Conservation (phyloP, 1,140 invertebrate species). For the Sogatella furcifera region DNA sequence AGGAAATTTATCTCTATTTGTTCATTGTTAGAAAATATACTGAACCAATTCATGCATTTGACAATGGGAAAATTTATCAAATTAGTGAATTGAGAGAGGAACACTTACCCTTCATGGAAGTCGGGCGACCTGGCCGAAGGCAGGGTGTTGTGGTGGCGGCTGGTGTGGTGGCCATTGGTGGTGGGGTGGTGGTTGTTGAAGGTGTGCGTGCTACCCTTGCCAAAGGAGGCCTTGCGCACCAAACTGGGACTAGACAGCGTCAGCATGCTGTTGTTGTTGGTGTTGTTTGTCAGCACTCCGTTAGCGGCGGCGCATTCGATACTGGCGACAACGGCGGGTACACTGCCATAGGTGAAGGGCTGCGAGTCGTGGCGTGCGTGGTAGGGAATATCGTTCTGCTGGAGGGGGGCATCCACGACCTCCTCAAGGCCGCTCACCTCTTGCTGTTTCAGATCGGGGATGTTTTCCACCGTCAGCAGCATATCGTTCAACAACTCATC, state of each 20-base stretch:
- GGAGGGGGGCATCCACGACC: slow-evolving; percentile 29
- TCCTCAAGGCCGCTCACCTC: background rate
- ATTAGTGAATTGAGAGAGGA: background rate
- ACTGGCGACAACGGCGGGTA: slow-evolving; percentile 40
- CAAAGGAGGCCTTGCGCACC: slow-evolving; percentile 50
- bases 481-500: slow-evolving; percentile 68
- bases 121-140: slow-evolving; percentile 28
- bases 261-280: slow-evolving; percentile 26
- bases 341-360: slow-evolving; percentile 67
- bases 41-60: too few species aligned
- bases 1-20: too few species aligned
- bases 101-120: slow-evolving; percentile 36
- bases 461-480: slow-evolving; percentile 68
- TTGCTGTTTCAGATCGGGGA: slow-evolving; percentile 43
- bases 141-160: slow-evolving; percentile 26
- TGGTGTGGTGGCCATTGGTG: background rate
- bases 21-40: too few species aligned
- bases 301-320: too few species aligned
- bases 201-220: slow-evolving; percentile 10
- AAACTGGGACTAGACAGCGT: slow-evolving; percentile 62
- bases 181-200: background rate
- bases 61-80: too few species aligned
- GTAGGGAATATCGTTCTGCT: slow-evolving; percentile 59
- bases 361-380: slow-evolving; percentile 68
- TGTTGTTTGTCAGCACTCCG: too few species aligned